Base-by-base conservation (phyloP, 1,140 invertebrate genomes). In the Acyrthosiphon pisum region DNA sequence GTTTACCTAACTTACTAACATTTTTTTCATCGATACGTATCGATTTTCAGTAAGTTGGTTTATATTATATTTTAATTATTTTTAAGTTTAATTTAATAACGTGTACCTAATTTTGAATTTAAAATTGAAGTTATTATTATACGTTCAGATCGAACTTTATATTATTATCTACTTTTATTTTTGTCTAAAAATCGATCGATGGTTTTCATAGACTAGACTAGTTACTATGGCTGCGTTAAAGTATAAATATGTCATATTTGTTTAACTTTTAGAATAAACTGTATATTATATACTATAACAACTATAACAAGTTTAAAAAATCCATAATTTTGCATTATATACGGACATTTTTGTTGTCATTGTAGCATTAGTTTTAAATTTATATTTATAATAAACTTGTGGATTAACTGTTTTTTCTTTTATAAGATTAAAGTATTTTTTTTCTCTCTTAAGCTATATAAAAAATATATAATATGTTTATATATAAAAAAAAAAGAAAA, bases 371-470 rank as follows among this genome's bases (percentile, higher is more conserved):
- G 9, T 84, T 84, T 41, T 23, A 30, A 41, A 84, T 84, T 84
- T 84, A 84, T 44, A 44, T 41, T 37, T 84, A 84, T 84, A 41
- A 84, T 84, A 84, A 41, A 84, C 83, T 76, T n/a, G 60, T 76
- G 60, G 60, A 76, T 76, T 76, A n/a, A 76, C 30, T 76, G 41
- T 84, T 44, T 84, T 84, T 41, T 84, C 23, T 41, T 84, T 84
- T 37, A 7, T 4, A 44, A 84, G 8, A 84, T 23, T 68, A 68
- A 68, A 23, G 35, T 37, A 83, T 83, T 41, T 83, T 83, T n/a
- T 41, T 0, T 83, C 81, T 23, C 22, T 22, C 23, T 83, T 83
- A 84, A 41, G 2, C 23, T 23, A 14, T 37, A 26, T 4, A 18
- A 87, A 86, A 46, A n/a, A 30, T 87, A n/a, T 44, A 46, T 48